Base-by-base conservation (phyloP, 2,797 vertebrate genomes). In the Danio jaintianensis region DNA sequence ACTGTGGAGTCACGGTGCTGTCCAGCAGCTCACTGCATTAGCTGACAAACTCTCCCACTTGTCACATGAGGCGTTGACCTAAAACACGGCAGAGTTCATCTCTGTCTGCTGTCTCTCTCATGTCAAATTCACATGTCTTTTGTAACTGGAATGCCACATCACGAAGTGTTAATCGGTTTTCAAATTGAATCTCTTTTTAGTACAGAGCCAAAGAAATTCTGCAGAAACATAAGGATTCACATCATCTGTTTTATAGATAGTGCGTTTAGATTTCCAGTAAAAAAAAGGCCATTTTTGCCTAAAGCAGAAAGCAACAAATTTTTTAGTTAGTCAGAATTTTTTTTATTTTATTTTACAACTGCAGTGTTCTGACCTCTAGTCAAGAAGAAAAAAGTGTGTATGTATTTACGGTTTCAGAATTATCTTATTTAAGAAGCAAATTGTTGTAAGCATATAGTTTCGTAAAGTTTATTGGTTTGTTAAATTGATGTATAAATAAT, bases 31-130 rank as follows among this genome's bases (percentile, higher is more conserved):
- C 83, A 83, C 82, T 71, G 29, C 70, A 75, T 90, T 87, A 87
- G 84, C 87, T 81, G 55, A 86, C 79, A 74, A 2, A 0, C 84
- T 84, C 84, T 62, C 70, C 86, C 88, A 80, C 82, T 86, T 87
- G 84, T 84, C 84, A 76, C 77, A 68, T 18, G 11, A 56, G 67
- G 68, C 82, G 79, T 79, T 91, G 90, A 85, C 87, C 86, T 85
- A 82, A 29, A 69, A n/a, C 9, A 82, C 58, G 4, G 80, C 82
- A 64, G 80, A 89, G 82, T 83, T 86, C 88, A 86, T 79, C 64
- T 48, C 16, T 86, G 84, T 78, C 3, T 50, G 0, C 8, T 12
- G 15, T 8, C 11, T 52, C 40, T 59, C 13, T 47, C 5, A 11
- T 42, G 4, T 72, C 47, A 43, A 20, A 20, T 58, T 47, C 40